Evolutionary conservation across 2,888 invertebrate genomes (phyloP), one percentile per base, ranked within the genome.

Genomic region (Euphydryas editha): DNA sequence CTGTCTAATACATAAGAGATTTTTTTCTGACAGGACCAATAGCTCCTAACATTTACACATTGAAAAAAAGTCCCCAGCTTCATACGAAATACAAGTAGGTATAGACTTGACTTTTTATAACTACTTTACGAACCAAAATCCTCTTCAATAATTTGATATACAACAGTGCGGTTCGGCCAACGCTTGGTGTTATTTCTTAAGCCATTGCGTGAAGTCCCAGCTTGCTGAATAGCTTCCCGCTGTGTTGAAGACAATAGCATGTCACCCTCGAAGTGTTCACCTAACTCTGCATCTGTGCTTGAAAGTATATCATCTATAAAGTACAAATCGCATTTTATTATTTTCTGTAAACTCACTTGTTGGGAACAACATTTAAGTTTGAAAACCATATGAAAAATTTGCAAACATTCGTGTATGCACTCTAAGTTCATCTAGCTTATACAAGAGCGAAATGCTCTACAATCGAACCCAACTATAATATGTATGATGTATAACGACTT

Each of bases 221-320:
- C 87, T 1, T 77, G 72, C 1, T 72, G 73, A 8, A 89, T 76
- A 0, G 83, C 87, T 62, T 75, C 66, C 65, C 74, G 76, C 72
- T 93, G 92, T 20, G 66, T 62, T 11, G 76, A 68, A 8, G 83
- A 84, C 61, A 93, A 71, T 58, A 93, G 5, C 82, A 93, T 93
- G 65, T 93, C 93, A 2, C 93, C 93, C 78, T 93, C 93, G 70
- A 93, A 93, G 67, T 89, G 77, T 8, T 88, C 82, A 18, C 93
- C 93, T 15, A 85, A 78, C 74, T 92, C 91, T 44, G 77, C 82
- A 68, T 70, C 73, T 57, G 66, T 30, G 61, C 59, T 70, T 44
- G 56, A 59, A 62, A 18, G 69, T 68, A 61, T 0, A 49, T 47
- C 42, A 55, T 47, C 42, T 8, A 57, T 24, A 42, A 46, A 24